Evolutionary conservation across 1,140 invertebrate genomes (phyloP).

Genomic region (Drosophila pseudoobscura): DNA sequence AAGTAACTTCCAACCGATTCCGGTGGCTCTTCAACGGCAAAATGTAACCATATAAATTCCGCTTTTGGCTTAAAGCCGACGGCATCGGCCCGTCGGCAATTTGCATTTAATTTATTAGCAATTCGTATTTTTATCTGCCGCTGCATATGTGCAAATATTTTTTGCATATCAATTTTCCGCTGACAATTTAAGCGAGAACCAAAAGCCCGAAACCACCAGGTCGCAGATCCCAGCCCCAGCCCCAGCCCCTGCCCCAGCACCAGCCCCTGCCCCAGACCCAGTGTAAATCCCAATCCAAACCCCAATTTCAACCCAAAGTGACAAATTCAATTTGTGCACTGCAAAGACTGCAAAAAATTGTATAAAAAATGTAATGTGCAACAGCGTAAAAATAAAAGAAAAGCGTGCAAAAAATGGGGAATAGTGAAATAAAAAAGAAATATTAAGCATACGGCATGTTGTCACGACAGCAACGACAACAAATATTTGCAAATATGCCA

Average conservation of each 20-base stretch:
- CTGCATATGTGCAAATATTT: slow-evolving; percentile 44
- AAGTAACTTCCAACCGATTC: slow-evolving; percentile 50
- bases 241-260: too few species aligned
- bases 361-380: slow-evolving; percentile 24
- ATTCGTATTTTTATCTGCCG: slow-evolving; percentile 31
- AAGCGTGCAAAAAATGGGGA: too few species aligned
- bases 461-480: slow-evolving; percentile 35
- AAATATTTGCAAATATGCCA: slow-evolving; percentile 52
- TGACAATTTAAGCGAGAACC: slow-evolving; percentile 37
- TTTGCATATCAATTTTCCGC: slow-evolving; percentile 45
- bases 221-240: too few species aligned
- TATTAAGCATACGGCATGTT: slow-evolving; percentile 53
- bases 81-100: slow-evolving; percentile 27
- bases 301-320: slow-evolving; percentile 22
- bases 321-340: slow-evolving; percentile 52
- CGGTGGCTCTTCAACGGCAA: not conserved
- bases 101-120: slow-evolving; percentile 47
- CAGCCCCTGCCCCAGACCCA: too few species aligned
- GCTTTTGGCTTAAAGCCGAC: slow-evolving; percentile 28
- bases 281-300: too few species aligned
- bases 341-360: slow-evolving; percentile 20
- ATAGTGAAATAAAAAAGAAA: slow-evolving; percentile 28
- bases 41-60: slow-evolving; percentile 47
- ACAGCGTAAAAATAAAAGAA: slow-evolving; percentile 37
- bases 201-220: slow-evolving; percentile 5